A percentile compares a stretch with the other conserved stretches of the same genome.
phyloP scores from a whole-genome alignment of 2,888 invertebrate genomes.

The Acanthosepion lycidas region DNA sequence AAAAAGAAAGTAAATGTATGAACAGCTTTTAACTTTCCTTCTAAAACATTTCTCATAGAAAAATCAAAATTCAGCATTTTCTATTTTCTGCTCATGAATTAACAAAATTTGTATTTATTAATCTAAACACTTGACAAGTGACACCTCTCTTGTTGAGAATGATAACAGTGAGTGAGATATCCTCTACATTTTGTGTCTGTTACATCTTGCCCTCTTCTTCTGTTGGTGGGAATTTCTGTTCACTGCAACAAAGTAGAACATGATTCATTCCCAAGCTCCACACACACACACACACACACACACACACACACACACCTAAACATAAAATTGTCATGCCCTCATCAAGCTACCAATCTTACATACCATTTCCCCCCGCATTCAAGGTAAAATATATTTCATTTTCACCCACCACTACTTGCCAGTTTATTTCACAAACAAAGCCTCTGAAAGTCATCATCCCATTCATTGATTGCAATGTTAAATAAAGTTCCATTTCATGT shows the following conservation, averaged over 20 bases:
- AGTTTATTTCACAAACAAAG: not conserved
- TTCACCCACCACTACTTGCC: not conserved
- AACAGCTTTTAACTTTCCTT: no score
- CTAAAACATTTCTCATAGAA: not conserved
- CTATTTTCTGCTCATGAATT: conserved; percentile 17
- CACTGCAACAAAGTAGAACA: no score
- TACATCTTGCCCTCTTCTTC: not conserved
- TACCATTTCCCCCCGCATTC: not conserved
- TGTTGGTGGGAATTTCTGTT: not conserved
- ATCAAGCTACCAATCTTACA: no score
- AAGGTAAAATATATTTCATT: not conserved
- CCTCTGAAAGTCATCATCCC: conserved; percentile 33
- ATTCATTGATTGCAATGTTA: conserved; percentile 2
- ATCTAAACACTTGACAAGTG: not conserved
- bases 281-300: no score
- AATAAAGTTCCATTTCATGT: conserved; percentile 33
- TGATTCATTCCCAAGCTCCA: no score
- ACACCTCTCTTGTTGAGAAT: no score
- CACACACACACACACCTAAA: no score
- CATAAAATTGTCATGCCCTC: not conserved
- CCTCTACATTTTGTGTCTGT: not conserved
- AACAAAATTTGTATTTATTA: conserved; percentile 11
- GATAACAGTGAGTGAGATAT: no score
- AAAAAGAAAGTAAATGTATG: not conserved
- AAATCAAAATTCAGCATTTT: not conserved